Evolutionary conservation across 2,113 vertebrate genomes (phyloP).

Genomic region (Siphamia tubifer): DNA sequence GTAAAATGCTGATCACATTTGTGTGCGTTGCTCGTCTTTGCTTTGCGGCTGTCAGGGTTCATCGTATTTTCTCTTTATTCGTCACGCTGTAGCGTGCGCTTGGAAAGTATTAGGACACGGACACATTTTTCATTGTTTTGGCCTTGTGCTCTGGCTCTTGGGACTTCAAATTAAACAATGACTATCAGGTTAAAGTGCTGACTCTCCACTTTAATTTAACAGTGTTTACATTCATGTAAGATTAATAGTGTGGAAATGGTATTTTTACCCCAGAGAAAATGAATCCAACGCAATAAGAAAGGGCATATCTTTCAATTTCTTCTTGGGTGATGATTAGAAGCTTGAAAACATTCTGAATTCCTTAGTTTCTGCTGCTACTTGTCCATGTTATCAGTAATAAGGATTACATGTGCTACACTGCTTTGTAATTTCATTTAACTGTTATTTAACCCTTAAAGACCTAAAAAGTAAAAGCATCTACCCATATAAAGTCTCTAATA

Average conservation of each 20-base stretch:
- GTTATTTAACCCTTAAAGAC: no score
- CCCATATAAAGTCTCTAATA: no score
- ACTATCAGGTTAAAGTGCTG: slow-evolving; percentile 14
- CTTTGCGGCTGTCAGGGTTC: slow-evolving; percentile 3
- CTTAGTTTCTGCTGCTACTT: not conserved
- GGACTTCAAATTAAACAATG: slow-evolving; percentile 11
- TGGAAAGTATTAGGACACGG: slow-evolving; percentile 12
- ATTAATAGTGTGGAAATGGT: not conserved
- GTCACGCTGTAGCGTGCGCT: not conserved
- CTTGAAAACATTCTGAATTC: not conserved
- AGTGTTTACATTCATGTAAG: slow-evolving; percentile 5
- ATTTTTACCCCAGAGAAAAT: not conserved
- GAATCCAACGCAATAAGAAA: not conserved
- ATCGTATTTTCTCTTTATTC: slow-evolving; percentile 20
- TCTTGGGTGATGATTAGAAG: not conserved
- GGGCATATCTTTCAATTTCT: not conserved
- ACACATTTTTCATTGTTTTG: slow-evolving; percentile 29
- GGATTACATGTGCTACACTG: no score
- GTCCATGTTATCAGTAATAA: no score
- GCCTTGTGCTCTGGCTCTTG: not conserved
- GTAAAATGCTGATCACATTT: slow-evolving; percentile 26
- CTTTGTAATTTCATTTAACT: no score
- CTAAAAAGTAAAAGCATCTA: no score
- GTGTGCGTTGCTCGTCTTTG: slow-evolving; percentile 3
- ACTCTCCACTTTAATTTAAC: not conserved